phyloP scores from a whole-genome alignment of 2,113 vertebrate genomes.

The Nothobranchius kuhntae region DNA sequence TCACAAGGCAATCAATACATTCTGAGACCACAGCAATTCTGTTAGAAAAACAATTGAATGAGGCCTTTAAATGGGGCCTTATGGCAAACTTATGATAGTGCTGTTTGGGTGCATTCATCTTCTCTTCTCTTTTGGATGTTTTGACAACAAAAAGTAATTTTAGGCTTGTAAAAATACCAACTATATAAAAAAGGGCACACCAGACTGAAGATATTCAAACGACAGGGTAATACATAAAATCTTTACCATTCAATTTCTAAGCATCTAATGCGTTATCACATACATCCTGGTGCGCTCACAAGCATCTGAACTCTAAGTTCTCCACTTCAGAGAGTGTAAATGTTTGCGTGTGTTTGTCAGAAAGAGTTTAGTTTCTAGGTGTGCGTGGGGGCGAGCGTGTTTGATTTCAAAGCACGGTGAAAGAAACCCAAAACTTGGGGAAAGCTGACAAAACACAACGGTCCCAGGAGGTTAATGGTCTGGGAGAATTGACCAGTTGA shows the following conservation, averaged over 20 bases:
- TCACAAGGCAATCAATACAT: too few relatives aligned
- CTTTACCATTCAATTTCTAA: background rate
- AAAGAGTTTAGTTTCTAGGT: conserved; percentile 50
- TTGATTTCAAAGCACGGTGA: conserved; percentile 77
- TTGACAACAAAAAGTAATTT: too few relatives aligned
- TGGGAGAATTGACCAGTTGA: conserved; percentile 80
- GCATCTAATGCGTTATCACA: background rate
- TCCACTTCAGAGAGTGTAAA: conserved; percentile 7
- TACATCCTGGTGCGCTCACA: background rate
- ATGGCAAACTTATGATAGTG: too few relatives aligned
- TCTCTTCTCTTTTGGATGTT: too few relatives aligned
- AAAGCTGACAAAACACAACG: conserved; percentile 81
- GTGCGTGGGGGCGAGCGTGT: conserved; percentile 46
- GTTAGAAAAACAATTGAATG: too few relatives aligned
- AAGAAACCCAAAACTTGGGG: conserved; percentile 76
- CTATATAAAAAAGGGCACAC: too few relatives aligned
- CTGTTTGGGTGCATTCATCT: too few relatives aligned
- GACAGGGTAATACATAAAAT: too few relatives aligned
- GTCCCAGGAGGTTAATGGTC: conserved; percentile 83
- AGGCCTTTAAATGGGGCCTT: too few relatives aligned
- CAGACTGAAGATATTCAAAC: too few relatives aligned
- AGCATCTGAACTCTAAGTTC: background rate
- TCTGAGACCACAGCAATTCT: too few relatives aligned
- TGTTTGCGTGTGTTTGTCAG: conserved; percentile 57
- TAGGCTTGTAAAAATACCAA: too few relatives aligned